Evolutionary conservation across 2,797 vertebrate species (phyloP).

Genomic region (Amphiprion clarkii): DNA sequence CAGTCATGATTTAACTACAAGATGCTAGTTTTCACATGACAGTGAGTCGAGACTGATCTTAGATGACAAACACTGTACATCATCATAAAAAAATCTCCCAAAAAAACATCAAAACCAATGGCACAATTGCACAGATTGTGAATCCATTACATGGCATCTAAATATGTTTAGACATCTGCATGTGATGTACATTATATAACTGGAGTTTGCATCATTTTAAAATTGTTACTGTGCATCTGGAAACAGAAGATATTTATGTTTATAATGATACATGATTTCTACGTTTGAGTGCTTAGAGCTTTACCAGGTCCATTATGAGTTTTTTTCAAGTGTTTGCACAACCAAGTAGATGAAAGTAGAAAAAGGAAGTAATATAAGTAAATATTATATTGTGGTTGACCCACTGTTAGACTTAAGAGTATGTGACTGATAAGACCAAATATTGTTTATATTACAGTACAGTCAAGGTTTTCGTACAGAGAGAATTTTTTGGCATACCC

Average conservation of each 20-base stretch:
- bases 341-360: neutral
- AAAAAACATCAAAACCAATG: neutral
- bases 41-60: constrained; percentile 12
- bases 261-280: neutral
- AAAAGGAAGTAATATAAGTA: neutral
- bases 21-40: constrained; percentile 27
- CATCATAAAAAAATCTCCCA: neutral
- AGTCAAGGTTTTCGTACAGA: neutral
- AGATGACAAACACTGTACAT: constrained; percentile 1
- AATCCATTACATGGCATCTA: neutral
- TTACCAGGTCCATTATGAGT: constrained; percentile 1
- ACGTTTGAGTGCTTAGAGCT: neutral
- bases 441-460: neutral
- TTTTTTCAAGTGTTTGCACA: neutral
- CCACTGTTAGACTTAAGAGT: neutral
- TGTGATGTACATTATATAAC: constrained; percentile 13
- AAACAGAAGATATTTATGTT: constrained; percentile 2
- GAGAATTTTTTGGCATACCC: no score
- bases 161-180: neutral
- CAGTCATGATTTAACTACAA: constrained; percentile 24
- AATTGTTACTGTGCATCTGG: neutral
- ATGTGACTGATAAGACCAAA: neutral
- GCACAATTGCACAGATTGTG: neutral
- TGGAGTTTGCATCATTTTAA: neutral
- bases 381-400: neutral